Evolutionary conservation across 2,797 vertebrate species (phyloP), one percentile per base, ranked within the genome.

Genomic region (Myotis vivesi): DNA sequence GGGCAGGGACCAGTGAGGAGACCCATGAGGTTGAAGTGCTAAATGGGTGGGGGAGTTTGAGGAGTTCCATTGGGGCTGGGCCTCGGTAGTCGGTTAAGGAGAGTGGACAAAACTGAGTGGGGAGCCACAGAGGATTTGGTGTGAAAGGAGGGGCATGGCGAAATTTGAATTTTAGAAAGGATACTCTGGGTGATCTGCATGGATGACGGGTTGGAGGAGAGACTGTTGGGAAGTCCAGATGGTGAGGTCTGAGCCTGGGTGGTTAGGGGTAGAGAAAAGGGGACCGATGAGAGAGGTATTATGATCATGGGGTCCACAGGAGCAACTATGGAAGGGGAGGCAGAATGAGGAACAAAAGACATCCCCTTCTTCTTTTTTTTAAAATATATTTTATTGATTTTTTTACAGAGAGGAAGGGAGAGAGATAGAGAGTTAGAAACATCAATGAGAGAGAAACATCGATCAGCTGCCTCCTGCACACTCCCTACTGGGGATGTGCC

Each of bases 81-180:
- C 76, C 28, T 81, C 88, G 28, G 62, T 2, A 9, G 5, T 68
- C 68, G 28, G 46, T 46, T 59, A 77, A 72, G 20, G 51, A 77
- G 53, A 13, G 3, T 38, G 36, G 30, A 92, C 22, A 73, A 11
- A 77, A 22, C 28, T 57, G 28, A 59, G 38, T 82, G 9, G 23
- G 25, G 62, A 89, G 36, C 22, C 55, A 46, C 11, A 12, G 46
- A 77, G 15, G 23, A 30, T 71, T 90, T 71, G 38, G 38, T 38
- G 38, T 38, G 38, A 38, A 38, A 38, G 38, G 38, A 38, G 30
- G 33, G 62, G 5, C 10, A 16, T 49, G 46, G 72, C 0, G 0
- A 94, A 94, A 51, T 80, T 89, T 82, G n/a, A 4, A 8, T 51
- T 93, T 85, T 75, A 10, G 59, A 86, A 94, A 85, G 11, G 30